Base-by-base conservation (phyloP, 2,113 vertebrate species). In the Clupea harengus region DNA sequence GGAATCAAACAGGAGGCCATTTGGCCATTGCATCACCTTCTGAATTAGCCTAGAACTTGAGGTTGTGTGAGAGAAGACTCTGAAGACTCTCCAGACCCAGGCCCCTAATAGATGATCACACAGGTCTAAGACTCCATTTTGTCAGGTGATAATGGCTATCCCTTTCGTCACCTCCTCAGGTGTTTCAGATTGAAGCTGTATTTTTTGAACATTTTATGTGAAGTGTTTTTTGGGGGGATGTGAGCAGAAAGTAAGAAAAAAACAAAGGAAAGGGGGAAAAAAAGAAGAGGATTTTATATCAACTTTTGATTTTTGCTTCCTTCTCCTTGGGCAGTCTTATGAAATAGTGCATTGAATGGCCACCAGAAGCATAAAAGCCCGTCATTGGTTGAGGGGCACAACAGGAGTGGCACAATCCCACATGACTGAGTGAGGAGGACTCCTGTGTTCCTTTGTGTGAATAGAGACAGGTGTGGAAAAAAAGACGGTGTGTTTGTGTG, bases 131-230 rank as follows among this genome's bases (percentile, higher is more conserved):
- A 86, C 11, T 85, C 72, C 54, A 81, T 88, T 60, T 83, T 15
- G 28, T 52, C 47, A 81, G 82, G 39, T 85, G 81, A 49, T 50
- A 82, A 44, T 82, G 86, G 64, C 45, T 83, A 85, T 64, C 75
- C 60, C 45, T 82, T 87, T 87, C 87, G 50, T 86, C 83, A 75
- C 81, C 45, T 88, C 88, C 46, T 81, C 52, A 54, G 52, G 52
- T 54, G 11, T 4, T 18, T 54, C 52, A 54, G 2, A 18, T 13
- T 17, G 17, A 54, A 54, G 4, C 13, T 54, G 4, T 54, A 54
- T 54, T 49, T 49, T 49, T 49, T 6, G 10, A 49, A 6, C n/a
- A 52, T 52, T 52, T 52, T 52, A 52, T 52, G 52, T 54, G 52
- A 54, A 54, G 52, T 3, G 15, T 54, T 60, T 60, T 22, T 18